These are phyloP conservation scores for Deroptyus accipitrinus DNA, from an alignment of 2,113 vertebrate genomes.

Conservation along the genomic window DNA sequence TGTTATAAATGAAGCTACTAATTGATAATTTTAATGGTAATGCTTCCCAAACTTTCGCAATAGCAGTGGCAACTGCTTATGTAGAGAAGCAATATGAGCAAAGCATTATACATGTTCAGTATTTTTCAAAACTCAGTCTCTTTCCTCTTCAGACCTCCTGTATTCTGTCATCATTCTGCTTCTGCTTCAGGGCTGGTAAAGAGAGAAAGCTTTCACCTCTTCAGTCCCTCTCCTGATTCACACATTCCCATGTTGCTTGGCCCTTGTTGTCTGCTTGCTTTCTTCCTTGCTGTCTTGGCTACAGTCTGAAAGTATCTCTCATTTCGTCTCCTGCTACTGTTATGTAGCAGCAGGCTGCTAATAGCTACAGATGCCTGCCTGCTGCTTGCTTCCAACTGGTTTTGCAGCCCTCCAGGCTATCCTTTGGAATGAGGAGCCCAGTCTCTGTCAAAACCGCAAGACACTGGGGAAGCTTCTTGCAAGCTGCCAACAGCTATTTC, in stretches of 20 bases:
- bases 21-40: background rate
- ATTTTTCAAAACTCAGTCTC: background rate
- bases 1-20: background rate
- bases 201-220: background rate
- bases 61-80: background rate
- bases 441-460: background rate
- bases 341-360: background rate
- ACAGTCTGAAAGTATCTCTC: background rate
- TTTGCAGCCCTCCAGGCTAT: background rate
- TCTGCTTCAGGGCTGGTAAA: background rate
- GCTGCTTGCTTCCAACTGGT: background rate
- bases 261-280: background rate
- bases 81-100: background rate
- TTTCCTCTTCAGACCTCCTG: background rate
- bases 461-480: background rate
- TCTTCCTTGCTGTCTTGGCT: background rate
- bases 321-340: conserved; percentile 20
- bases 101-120: background rate
- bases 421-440: background rate
- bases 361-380: background rate
- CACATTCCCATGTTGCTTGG: background rate
- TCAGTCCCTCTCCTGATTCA: background rate
- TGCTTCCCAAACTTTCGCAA: background rate
- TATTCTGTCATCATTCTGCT: background rate
- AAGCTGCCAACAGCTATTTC: background rate